Conservation (phyloP, 2,113 vertebrate species). For the Syngnathus scovelli region DNA sequence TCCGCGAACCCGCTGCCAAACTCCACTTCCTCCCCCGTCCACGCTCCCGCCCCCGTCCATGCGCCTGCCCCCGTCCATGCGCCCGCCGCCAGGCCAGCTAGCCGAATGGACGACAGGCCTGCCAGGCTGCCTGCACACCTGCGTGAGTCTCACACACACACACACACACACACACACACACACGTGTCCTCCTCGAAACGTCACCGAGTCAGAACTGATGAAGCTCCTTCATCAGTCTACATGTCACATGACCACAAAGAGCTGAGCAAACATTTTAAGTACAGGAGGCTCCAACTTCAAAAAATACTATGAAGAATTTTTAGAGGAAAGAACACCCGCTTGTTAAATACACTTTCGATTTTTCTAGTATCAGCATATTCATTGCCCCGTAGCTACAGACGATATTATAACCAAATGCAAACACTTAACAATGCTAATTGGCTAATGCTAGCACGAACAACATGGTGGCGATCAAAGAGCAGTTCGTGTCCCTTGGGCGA, state of each 20-base stretch:
- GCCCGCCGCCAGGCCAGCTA: constrained; percentile 78
- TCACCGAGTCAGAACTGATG: constrained; percentile 28
- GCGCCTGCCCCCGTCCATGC: constrained; percentile 67
- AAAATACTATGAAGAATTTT: too few relatives aligned
- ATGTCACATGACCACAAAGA: not conserved
- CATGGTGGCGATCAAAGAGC: too few relatives aligned
- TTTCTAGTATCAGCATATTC: not conserved
- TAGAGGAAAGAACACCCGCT: not conserved
- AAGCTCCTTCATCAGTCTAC: not conserved
- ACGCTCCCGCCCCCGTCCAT: constrained; percentile 71
- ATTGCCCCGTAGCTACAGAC: not conserved
- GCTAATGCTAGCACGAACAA: not conserved
- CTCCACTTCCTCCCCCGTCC: constrained; percentile 85
- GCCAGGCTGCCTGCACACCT: constrained; percentile 89
- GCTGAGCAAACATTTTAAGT: not conserved
- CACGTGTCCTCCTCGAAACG: constrained; percentile 19
- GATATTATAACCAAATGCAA: too few relatives aligned
- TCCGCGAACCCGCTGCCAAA: constrained; percentile 86
- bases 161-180: constrained; percentile 21
- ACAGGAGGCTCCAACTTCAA: not conserved
- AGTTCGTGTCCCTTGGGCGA: too few relatives aligned
- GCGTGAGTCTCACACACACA: constrained; percentile 79
- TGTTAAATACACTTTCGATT: not conserved
- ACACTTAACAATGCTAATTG: too few relatives aligned
- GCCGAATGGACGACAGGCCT: constrained; percentile 92